Evolutionary conservation across 2,797 vertebrate species (phyloP).

Genomic region (Enteromius fasciolatus): DNA sequence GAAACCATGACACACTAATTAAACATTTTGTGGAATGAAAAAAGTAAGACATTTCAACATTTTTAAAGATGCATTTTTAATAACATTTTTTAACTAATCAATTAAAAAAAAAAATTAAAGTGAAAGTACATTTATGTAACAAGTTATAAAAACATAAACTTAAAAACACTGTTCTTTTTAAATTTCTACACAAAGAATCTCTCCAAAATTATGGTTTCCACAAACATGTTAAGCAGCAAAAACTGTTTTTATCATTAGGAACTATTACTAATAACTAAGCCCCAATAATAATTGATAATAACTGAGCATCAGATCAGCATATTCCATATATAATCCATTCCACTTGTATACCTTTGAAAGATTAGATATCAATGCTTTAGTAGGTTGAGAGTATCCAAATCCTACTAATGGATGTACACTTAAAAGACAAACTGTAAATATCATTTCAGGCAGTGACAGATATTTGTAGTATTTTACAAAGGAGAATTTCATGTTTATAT

Average conservation of each 20-base stretch:
- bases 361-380: neutral
- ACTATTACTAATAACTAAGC: neutral
- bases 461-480: constrained; percentile 13
- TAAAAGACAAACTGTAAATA: constrained; percentile 21
- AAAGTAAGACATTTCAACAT: too few relatives aligned
- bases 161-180: too few relatives aligned
- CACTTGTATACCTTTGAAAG: neutral
- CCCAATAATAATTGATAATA: neutral
- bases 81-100: too few relatives aligned
- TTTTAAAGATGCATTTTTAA: too few relatives aligned
- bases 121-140: too few relatives aligned
- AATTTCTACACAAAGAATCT: too few relatives aligned
- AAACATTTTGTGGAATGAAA: too few relatives aligned
- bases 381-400: constrained; percentile 31
- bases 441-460: neutral
- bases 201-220: neutral
- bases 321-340: neutral
- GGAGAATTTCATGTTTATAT: constrained; percentile 8
- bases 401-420: constrained; percentile 11
- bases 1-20: neutral
- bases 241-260: neutral
- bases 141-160: too few relatives aligned
- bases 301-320: neutral
- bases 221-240: neutral
- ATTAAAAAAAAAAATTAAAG: too few relatives aligned